Percentiles rank a stretch among this genome's conserved stretches.
Conservation (phyloP, 1,140 invertebrate genomes). For the Drosophila novamexicana region DNA sequence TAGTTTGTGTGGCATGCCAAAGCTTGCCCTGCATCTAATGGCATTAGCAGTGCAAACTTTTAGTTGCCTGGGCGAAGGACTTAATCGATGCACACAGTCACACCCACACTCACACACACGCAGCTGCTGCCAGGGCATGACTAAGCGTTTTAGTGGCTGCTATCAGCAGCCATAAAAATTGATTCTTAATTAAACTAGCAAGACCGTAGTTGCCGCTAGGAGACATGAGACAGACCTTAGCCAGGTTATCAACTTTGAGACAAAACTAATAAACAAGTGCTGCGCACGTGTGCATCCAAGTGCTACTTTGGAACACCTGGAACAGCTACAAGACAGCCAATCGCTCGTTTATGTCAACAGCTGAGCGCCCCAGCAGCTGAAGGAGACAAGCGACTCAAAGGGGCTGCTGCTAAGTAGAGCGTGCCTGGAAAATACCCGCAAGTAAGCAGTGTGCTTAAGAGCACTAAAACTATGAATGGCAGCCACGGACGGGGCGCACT, state of each 20-base stretch:
- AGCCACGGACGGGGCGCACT: not conserved
- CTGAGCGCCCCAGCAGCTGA: not conserved
- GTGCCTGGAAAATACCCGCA: not conserved
- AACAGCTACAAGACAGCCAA: conserved; percentile 7
- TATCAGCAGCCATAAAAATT: conserved; percentile 77
- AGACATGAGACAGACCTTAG: conserved; percentile 3
- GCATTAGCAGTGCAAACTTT: conserved; percentile 71
- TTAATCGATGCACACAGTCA: conserved; percentile 69
- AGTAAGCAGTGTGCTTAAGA: conserved; percentile 43
- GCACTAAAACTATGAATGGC: conserved; percentile 52
- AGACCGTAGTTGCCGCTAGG: conserved; percentile 7
- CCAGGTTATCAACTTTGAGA: conserved; percentile 40
- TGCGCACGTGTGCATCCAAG: conserved; percentile 23
- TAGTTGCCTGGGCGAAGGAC: conserved; percentile 54
- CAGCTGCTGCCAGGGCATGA: conserved; percentile 7
- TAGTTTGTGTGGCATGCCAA: conserved; percentile 23
- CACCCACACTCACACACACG: not conserved
- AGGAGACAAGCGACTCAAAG: too few relatives aligned
- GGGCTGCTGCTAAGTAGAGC: not conserved
- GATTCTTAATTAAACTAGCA: conserved; percentile 76
- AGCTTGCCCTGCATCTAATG: conserved; percentile 56
- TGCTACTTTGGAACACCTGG: conserved; percentile 42
- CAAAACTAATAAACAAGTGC: conserved; percentile 48
- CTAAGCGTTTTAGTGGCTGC: conserved; percentile 70
- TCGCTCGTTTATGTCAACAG: conserved; percentile 49